Percentiles rank a stretch among this genome's conserved stretches.
Conservation (phyloP, 2,888 invertebrate genomes). For the Drosophila peninsularis region DNA sequence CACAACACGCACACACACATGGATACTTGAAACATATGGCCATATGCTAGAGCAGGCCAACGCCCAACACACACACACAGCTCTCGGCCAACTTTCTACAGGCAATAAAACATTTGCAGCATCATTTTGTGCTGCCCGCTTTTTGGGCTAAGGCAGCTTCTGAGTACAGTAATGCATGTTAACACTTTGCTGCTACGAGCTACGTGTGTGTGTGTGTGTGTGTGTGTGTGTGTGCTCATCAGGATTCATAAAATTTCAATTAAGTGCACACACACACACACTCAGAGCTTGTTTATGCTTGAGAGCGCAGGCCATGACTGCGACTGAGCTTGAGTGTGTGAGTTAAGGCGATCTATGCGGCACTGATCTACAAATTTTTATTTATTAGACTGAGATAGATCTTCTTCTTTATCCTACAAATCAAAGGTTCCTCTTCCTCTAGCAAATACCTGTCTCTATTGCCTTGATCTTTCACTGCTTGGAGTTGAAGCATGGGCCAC, state of each 20-base stretch:
- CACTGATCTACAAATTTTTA: too few species aligned
- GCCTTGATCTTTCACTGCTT: too few species aligned
- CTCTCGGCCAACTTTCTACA: slow-evolving; percentile 15
- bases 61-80: slow-evolving; percentile 33
- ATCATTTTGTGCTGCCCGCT: slow-evolving; percentile 39
- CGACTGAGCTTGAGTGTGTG: neutral
- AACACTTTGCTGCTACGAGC: slow-evolving; percentile 16
- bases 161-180: slow-evolving; percentile 25
- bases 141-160: slow-evolving; percentile 30
- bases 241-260: slow-evolving; percentile 24
- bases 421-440: too few species aligned
- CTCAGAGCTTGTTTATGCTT: neutral
- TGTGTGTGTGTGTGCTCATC: neutral
- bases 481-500: too few species aligned
- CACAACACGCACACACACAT: slow-evolving; percentile 22
- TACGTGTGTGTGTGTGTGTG: neutral
- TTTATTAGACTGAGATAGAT: too few species aligned
- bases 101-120: slow-evolving; percentile 63
- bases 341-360: too few species aligned
- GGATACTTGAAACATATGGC: slow-evolving; percentile 15
- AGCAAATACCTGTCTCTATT: too few species aligned
- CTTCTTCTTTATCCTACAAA: too few species aligned
- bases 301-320: neutral
- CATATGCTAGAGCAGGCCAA: slow-evolving; percentile 51
- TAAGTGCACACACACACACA: slow-evolving; percentile 7